Evolutionary conservation across 2,888 invertebrate species (phyloP).

Genomic region (Eilema caniola): DNA sequence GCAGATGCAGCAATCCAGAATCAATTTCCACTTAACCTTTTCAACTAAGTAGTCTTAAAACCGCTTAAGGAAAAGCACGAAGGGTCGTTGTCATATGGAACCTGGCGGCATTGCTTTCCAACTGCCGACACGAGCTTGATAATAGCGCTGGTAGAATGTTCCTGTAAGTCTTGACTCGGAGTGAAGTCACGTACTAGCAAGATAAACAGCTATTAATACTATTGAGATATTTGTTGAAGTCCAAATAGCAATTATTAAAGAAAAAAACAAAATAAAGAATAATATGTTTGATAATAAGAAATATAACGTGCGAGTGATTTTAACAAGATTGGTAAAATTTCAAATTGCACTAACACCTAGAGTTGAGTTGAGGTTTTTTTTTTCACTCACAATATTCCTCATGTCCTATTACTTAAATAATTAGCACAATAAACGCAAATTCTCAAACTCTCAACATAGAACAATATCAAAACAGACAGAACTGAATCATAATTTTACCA

Average conservation of each 20-base stretch:
- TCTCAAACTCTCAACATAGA: background rate
- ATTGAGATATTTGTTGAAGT: background rate
- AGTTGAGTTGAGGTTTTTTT: background rate
- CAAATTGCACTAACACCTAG: background rate
- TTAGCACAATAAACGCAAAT: background rate
- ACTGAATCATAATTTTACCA: background rate
- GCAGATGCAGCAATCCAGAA: constrained; percentile 1
- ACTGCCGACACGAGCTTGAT: constrained; percentile 42
- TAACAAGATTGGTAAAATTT: no score
- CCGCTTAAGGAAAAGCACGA: constrained; percentile 49
- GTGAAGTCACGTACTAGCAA: constrained; percentile 18
- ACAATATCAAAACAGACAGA: background rate
- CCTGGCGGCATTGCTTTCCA: constrained; percentile 47
- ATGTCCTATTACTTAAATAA: background rate
- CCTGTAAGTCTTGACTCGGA: constrained; percentile 29
- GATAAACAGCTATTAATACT: background rate
- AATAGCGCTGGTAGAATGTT: constrained; percentile 39
- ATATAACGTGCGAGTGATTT: no score
- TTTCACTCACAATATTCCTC: background rate
- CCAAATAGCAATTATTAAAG: no score
- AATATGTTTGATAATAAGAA: background rate
- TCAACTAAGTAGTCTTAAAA: constrained; percentile 41
- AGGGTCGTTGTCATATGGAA: constrained; percentile 33
- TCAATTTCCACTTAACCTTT: constrained; percentile 33
- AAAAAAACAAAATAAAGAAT: no score